These are phyloP conservation scores for Gymnocephalus cernua DNA, from an alignment of 2,113 vertebrate species.

Conservation along the genomic window DNA sequence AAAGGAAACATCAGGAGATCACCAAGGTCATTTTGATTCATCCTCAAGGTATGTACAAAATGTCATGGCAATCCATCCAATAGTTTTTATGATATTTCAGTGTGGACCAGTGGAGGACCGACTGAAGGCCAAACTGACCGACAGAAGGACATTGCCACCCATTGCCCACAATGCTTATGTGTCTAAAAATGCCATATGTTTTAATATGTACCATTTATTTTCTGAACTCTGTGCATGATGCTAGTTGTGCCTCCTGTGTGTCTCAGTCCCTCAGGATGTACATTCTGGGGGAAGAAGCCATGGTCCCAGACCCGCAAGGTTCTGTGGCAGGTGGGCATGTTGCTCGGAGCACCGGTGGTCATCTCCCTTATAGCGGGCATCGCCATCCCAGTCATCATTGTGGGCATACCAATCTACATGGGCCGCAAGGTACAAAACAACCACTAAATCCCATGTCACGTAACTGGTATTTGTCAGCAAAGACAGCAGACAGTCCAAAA, in stretches of 20 bases:
- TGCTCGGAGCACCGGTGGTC: conserved; percentile 90
- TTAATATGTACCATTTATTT: background rate
- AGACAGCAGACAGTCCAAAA: background rate
- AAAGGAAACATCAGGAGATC: background rate
- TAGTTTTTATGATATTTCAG: background rate
- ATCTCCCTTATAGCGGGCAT: conserved; percentile 90
- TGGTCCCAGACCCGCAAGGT: conserved; percentile 90
- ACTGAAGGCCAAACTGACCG: background rate
- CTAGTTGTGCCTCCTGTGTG: conserved; percentile 6
- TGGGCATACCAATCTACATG: conserved; percentile 92
- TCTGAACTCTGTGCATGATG: background rate
- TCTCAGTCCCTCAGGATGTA: conserved; percentile 91
- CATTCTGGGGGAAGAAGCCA: conserved; percentile 93
- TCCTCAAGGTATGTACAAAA: background rate
- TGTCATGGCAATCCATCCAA: background rate
- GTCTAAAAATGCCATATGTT: background rate
- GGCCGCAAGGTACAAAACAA: conserved; percentile 85
- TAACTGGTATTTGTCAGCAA: background rate
- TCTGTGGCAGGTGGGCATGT: conserved; percentile 92
- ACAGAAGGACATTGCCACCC: background rate
- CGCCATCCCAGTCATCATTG: conserved; percentile 90
- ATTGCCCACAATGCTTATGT: background rate
- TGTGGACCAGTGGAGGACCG: background rate
- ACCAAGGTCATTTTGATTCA: background rate
- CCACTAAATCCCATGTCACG: background rate